phyloP scores from a whole-genome alignment of 2,797 vertebrate genomes.

The Gymnodraco acuticeps region DNA sequence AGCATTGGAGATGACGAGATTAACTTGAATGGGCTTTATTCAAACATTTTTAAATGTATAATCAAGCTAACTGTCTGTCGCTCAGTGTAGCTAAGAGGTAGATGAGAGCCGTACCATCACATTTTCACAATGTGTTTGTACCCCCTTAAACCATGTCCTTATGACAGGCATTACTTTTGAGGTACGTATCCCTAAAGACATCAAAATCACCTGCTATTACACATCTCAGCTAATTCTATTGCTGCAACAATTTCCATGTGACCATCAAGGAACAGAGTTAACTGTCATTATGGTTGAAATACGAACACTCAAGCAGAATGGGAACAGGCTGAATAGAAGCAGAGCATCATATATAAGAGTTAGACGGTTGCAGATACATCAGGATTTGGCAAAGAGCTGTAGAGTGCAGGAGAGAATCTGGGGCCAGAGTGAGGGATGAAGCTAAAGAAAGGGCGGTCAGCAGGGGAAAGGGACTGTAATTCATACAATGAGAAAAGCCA shows the following conservation, averaged over 20 bases:
- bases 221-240: not conserved
- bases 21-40: slow-evolving; percentile 11
- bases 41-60: slow-evolving; percentile 30
- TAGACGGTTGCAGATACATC: not conserved
- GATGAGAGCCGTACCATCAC: not conserved
- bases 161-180: not conserved
- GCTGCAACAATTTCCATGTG: not conserved
- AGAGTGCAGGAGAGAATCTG: slow-evolving; percentile 23
- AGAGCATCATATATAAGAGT: not conserved
- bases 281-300: slow-evolving; percentile 8
- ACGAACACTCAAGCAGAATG: not conserved
- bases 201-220: not conserved
- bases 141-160: not conserved
- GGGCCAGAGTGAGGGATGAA: slow-evolving; percentile 13
- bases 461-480: slow-evolving; percentile 33
- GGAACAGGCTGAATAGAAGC: not conserved
- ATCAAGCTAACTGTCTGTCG: slow-evolving; percentile 11
- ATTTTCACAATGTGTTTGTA: not conserved
- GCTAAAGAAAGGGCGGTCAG: slow-evolving; percentile 30
- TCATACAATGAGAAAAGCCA: slow-evolving; percentile 51
- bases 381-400: slow-evolving; percentile 12
- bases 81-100: slow-evolving; percentile 24
- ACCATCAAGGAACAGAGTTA: not conserved
- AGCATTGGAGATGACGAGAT: not conserved
- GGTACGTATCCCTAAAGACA: not conserved